Base-by-base conservation (phyloP, 2,888 invertebrate genomes). In the Heliconius charithonia region DNA sequence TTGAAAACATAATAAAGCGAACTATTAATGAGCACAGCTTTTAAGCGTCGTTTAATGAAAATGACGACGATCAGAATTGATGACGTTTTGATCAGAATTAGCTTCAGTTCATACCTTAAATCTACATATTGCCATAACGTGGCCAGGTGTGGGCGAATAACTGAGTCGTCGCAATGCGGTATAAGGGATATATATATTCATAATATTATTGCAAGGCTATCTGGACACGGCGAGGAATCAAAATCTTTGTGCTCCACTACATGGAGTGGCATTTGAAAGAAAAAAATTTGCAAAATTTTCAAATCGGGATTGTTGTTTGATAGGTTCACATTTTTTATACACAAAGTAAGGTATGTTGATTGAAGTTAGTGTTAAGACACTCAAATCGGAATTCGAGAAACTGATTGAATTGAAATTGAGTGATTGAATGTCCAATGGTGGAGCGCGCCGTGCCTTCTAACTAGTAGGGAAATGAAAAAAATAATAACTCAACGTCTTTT, bases 101-200 rank as follows among this genome's bases (percentile, higher is more conserved):
- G 77, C 83, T 82, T 19, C n/a, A 65, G 85, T 85, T 82, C 81
- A 66, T 83, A 62, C 83, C 87, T 87, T 91, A 87, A 82, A 86
- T 85, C 87, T 82, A 81, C 82, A 85, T 83, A 88, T 91, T 91
- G 89, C 88, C 92, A 92, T 91, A 91, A 86, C 88, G 88, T 87
- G 87, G 89, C 88, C 93, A 93, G 94, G 93, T 93, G 94, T 92
- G 89, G 87, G 89, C 89, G 90, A 92, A 91, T 92, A 93, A 90
- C 92, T 90, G 91, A 93, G 89, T 89, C 92, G 92, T 92, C 94
- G 94, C 94, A 94, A 90, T 93, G 94, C 94, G 91, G 93, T 90
- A 89, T 86, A 87, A 84, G 86, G 86, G 87, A 91, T 90, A 90
- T 91, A 91, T 90, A 90, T 91, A 92, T 93, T 93, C 92, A 93